Conservation (phyloP, 2,113 vertebrate species). For the Cettia cetti region DNA sequence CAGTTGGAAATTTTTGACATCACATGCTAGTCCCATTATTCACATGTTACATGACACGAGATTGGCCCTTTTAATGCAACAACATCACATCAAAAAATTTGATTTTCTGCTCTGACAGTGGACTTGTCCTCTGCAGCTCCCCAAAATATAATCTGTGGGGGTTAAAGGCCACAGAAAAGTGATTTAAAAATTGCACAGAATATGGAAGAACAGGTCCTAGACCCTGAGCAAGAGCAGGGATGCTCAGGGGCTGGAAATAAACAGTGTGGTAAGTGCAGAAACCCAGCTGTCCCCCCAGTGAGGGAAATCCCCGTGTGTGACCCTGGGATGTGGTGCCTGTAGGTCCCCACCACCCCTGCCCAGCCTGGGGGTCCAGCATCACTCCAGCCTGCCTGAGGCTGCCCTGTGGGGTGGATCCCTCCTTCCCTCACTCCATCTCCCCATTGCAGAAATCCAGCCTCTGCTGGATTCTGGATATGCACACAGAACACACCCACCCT, state of each 20-base stretch:
- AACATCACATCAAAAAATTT: slow-evolving; percentile 67
- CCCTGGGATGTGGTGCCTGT: rapidly evolving
- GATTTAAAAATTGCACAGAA: background rate
- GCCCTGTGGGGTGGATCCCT: rapidly evolving
- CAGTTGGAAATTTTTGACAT: slow-evolving; percentile 74
- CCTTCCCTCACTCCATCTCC: background rate
- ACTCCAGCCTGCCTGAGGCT: rapidly evolving
- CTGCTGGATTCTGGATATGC: rapidly evolving
- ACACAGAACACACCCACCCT: rapidly evolving
- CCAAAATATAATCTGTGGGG: slow-evolving; percentile 57
- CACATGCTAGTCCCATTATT: slow-evolving; percentile 74
- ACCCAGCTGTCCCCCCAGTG: rapidly evolving
- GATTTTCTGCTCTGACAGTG: slow-evolving; percentile 71
- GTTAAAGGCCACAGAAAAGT: slow-evolving; percentile 56
- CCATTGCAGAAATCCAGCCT: background rate
- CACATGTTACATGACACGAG: slow-evolving; percentile 74
- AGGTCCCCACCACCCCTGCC: background rate
- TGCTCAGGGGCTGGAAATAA: background rate
- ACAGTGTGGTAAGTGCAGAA: background rate
- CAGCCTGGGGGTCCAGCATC: background rate
- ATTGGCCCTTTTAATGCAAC: slow-evolving; percentile 75
- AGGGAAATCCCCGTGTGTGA: background rate
- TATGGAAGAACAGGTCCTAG: background rate
- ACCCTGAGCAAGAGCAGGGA: background rate
- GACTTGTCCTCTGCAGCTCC: slow-evolving; percentile 28